These are phyloP conservation scores for Tethea ocularis DNA, from an alignment of 2,888 invertebrate species.

Conservation along the genomic window DNA sequence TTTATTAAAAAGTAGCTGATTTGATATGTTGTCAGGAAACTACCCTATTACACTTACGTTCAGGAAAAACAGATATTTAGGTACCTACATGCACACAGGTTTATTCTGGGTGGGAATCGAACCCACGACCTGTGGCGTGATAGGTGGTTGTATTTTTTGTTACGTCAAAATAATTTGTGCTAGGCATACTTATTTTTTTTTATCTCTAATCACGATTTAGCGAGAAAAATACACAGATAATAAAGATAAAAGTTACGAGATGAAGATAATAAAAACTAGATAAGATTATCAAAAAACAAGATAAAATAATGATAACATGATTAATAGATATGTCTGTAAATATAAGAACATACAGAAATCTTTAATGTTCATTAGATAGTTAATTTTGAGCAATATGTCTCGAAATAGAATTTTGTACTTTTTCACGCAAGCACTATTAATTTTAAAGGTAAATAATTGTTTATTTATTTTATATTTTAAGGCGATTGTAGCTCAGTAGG, in stretches of 20 bases:
- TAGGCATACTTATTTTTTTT: too few species aligned
- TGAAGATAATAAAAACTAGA: not conserved
- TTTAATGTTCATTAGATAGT: not conserved
- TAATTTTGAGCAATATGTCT: not conserved
- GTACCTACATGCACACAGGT: too few species aligned
- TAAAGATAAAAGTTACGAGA: too few species aligned
- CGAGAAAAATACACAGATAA: not conserved
- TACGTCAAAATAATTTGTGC: too few species aligned
- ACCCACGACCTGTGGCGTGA: too few species aligned
- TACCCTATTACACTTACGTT: too few species aligned
- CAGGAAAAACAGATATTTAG: too few species aligned
- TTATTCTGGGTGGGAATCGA: too few species aligned
- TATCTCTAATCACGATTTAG: not conserved
- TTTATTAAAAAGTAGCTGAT: too few species aligned
- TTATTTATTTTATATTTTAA: not conserved
- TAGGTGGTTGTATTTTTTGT: too few species aligned
- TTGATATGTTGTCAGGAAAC: too few species aligned
- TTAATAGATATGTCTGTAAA: not conserved
- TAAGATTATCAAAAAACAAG: not conserved
- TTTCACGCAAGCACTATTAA: not conserved
- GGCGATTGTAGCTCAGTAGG: too few species aligned
- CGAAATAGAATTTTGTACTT: not conserved
- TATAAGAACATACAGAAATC: not conserved
- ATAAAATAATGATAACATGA: not conserved
- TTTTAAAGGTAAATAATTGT: not conserved